Evolutionary conservation across 1,140 invertebrate genomes (phyloP).

Genomic region (Drosophila eugracilis): DNA sequence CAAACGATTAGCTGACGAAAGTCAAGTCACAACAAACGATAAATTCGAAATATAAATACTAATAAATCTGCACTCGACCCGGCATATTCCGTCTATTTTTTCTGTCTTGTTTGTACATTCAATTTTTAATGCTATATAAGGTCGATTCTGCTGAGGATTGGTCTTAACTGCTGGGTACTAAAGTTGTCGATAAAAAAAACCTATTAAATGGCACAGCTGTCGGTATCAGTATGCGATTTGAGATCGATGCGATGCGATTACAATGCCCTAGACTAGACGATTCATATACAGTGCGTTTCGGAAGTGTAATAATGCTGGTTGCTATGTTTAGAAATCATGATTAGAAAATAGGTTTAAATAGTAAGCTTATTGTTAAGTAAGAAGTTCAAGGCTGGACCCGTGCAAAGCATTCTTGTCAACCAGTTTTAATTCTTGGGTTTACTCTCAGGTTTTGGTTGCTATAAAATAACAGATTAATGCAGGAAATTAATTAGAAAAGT

Average conservation of each 20-base stretch:
- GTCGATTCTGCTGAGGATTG: background rate
- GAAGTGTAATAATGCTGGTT: background rate
- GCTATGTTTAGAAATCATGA: too few relatives aligned
- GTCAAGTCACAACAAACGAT: conserved; percentile 30
- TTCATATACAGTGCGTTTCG: conserved; percentile 12
- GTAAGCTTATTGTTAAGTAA: too few relatives aligned
- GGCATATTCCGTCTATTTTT: background rate
- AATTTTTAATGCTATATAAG: background rate
- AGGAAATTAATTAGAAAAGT: too few relatives aligned
- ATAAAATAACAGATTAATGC: too few relatives aligned
- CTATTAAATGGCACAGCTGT: background rate
- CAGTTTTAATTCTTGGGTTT: too few relatives aligned
- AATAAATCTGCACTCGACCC: conserved; percentile 19
- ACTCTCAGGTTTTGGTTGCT: too few relatives aligned
- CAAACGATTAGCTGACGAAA: conserved; percentile 7
- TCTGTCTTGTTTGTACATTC: background rate
- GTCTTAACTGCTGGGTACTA: background rate
- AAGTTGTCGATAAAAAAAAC: background rate
- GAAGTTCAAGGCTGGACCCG: too few relatives aligned
- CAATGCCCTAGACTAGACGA: background rate
- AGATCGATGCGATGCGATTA: conserved; percentile 15
- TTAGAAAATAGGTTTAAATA: too few relatives aligned
- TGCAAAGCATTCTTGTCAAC: too few relatives aligned
- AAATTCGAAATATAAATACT: conserved; percentile 35
- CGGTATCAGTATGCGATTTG: conserved; percentile 8